Evolutionary conservation across 2,888 invertebrate genomes (phyloP).

Genomic region (Mesoligia furuncula): DNA sequence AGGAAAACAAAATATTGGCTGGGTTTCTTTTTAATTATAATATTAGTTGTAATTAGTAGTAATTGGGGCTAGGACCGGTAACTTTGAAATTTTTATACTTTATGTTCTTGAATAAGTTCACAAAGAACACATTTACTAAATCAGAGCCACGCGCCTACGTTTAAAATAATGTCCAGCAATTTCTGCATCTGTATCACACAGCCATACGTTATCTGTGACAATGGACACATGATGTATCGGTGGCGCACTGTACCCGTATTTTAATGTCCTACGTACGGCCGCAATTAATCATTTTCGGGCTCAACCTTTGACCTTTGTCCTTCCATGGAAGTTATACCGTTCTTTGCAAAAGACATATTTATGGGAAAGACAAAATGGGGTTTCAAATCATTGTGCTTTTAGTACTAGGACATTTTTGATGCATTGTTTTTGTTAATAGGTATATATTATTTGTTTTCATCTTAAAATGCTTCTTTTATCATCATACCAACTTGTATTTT

Average conservation of each 20-base stretch:
- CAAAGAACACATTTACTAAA: neutral
- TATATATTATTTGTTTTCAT: neutral
- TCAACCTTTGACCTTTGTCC: constrained; percentile 63
- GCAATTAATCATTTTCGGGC: constrained; percentile 66
- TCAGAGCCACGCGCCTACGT: neutral
- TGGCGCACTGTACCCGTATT: constrained; percentile 56
- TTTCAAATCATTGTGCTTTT: constrained; percentile 44
- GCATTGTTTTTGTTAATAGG: constrained; percentile 5
- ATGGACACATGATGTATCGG: constrained; percentile 67
- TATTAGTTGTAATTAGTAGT: too few relatives aligned
- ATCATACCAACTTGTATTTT: neutral
- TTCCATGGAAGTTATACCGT: constrained; percentile 50
- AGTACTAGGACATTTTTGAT: constrained; percentile 11
- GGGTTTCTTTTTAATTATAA: neutral
- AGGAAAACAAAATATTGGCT: neutral
- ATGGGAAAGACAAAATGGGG: constrained; percentile 57
- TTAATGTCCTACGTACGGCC: constrained; percentile 58
- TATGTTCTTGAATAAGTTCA: neutral
- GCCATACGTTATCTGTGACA: constrained; percentile 60
- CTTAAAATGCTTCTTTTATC: neutral
- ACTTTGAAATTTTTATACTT: neutral
- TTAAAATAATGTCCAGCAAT: constrained; percentile 27
- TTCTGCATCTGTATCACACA: constrained; percentile 53
- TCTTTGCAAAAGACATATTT: constrained; percentile 66
- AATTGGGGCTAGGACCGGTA: neutral